Percentiles rank a stretch among this genome's conserved stretches.
phyloP scores from a whole-genome alignment of 2,888 invertebrate genomes.

The Nephrotoma guestfalica region DNA sequence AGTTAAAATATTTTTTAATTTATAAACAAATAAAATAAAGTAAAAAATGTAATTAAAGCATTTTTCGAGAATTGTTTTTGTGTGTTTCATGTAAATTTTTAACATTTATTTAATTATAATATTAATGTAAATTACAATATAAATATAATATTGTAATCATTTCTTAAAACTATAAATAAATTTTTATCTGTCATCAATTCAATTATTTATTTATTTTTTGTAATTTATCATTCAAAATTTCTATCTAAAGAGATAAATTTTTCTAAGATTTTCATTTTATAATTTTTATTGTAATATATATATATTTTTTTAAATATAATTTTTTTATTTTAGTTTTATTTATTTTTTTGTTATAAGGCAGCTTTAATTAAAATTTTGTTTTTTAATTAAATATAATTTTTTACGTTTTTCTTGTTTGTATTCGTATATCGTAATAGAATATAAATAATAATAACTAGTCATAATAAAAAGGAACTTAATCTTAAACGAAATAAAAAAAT shows the following conservation, averaged over 20 bases:
- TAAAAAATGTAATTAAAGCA: background rate
- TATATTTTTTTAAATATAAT: background rate
- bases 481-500: background rate
- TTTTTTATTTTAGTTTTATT: background rate
- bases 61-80: background rate
- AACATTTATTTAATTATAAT: background rate
- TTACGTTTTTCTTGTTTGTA: background rate
- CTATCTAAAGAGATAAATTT: background rate
- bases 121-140: background rate
- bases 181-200: background rate
- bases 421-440: background rate
- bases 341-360: background rate
- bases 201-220: background rate
- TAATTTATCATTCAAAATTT: background rate
- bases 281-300: background rate
- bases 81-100: background rate
- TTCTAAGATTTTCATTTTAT: background rate
- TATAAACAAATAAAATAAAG: background rate
- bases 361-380: background rate
- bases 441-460: background rate
- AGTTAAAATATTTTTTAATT: background rate
- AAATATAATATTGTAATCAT: background rate
- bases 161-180: background rate
- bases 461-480: background rate
- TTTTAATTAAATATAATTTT: background rate